Evolutionary conservation across 2,888 invertebrate genomes (phyloP).

Genomic region (Kryphioiulus occultus): DNA sequence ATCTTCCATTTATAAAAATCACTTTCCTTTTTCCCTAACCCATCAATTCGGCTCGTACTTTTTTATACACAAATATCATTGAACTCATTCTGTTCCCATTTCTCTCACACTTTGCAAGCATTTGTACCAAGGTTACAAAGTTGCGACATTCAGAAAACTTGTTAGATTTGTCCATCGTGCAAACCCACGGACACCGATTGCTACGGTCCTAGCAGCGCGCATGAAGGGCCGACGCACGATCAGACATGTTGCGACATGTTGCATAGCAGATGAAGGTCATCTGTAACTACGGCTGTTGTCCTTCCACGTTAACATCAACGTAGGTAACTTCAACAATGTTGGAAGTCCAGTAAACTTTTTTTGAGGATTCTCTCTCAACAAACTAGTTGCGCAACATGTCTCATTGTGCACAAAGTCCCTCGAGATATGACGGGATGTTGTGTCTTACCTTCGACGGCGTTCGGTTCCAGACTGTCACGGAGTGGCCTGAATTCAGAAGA

Average conservation of each 20-base stretch:
- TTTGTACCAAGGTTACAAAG: too few species aligned
- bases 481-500: constrained; percentile 90
- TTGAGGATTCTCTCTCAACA: neutral
- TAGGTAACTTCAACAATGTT: neutral
- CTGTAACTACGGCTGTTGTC: neutral
- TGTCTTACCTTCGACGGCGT: constrained; percentile 81
- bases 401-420: neutral
- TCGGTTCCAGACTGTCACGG: constrained; percentile 93
- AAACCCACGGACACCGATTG: neutral
- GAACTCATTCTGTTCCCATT: too few species aligned
- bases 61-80: too few species aligned
- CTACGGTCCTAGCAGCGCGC: neutral
- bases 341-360: neutral
- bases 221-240: neutral
- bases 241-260: neutral
- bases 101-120: too few species aligned
- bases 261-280: neutral
- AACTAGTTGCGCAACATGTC: too few species aligned
- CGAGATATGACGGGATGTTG: neutral
- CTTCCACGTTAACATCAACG: neutral
- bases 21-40: too few species aligned
- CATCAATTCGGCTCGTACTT: too few species aligned
- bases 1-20: too few species aligned
- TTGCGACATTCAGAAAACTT: too few species aligned
- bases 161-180: too few species aligned